Evolutionary conservation across 2,888 invertebrate genomes (phyloP), one percentile per base, ranked within the genome.

Genomic region (Ectropis crepuscularia): DNA sequence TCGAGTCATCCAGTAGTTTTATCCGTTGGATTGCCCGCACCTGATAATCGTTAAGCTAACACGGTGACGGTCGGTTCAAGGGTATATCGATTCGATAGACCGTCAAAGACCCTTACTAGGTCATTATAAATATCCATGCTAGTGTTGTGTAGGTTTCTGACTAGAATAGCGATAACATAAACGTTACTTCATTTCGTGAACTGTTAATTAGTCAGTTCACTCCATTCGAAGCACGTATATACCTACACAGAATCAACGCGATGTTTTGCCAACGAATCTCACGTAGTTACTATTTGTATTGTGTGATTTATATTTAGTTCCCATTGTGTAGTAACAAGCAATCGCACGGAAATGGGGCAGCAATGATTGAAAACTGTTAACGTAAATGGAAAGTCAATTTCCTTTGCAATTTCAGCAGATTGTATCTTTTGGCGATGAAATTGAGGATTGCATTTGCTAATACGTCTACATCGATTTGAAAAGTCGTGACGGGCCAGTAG

Each of bases 171-270:
- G 16, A 28, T 28, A 28, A 28, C 16, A 28, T 4, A 28, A 28
- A 28, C 16, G 16, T 28, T 28, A 28, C 16, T 28, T 28, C 16
- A 28, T 28, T 28, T 28, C 16, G 16, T 28, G 9, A 41, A 10
- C 7, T 41, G 5, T 41, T 41, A 6, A 41, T 9, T 10, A 4
- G 9, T 41, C 8, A 41, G 41, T 9, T 53, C n/a, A 16, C n/a
- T 46, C 6, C 42, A 69, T 69, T 67, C 66, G 10, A 53, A 60
- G 46, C 65, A 64, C 69, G 71, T 49, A 55, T 37, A 45, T 53
- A 53, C n/a, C n/a, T n/a, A 28, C 16, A 28, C 16, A 49, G 58
- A 66, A 65, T 51, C 64, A 38, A 61, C 63, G 55, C 66, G 57
- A 53, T 55, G 49, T 50, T 48, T 53, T 57, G 42, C 62, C 59